Percentiles rank a stretch among this genome's conserved stretches.
phyloP scores from a whole-genome alignment of 1,140 invertebrate genomes.

The Cataglyphis hispanica region DNA sequence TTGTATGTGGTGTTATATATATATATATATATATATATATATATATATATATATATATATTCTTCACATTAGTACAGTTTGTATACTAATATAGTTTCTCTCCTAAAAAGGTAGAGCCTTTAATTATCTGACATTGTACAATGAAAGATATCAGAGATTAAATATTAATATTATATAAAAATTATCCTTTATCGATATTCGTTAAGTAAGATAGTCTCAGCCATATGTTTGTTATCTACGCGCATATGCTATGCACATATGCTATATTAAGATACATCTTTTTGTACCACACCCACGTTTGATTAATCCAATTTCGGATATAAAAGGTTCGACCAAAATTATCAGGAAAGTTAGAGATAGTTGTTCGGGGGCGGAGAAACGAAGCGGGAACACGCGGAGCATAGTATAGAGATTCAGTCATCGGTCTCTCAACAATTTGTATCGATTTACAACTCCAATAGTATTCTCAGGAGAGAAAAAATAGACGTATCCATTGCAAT shows the following conservation, averaged over 20 bases:
- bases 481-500: not conserved
- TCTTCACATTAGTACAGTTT: not conserved
- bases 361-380: constrained; percentile 59
- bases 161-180: not conserved
- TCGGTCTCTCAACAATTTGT: constrained; percentile 69
- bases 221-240: constrained; percentile 36
- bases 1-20: not conserved
- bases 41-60: too few species aligned
- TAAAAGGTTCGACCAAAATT: constrained; percentile 72
- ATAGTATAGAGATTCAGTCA: constrained; percentile 64
- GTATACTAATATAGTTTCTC: constrained; percentile 5
- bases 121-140: not conserved
- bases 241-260: constrained; percentile 10
- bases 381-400: constrained; percentile 26
- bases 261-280: constrained; percentile 35
- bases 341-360: constrained; percentile 54
- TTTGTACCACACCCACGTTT: constrained; percentile 60
- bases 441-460: constrained; percentile 46
- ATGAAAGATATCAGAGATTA: not conserved
- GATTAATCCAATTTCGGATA: constrained; percentile 67
- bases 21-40: too few species aligned
- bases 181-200: not conserved
- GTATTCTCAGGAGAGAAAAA: constrained; percentile 20
- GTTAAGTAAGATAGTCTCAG: constrained; percentile 19
- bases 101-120: not conserved